These are phyloP conservation scores for Meteorus colon DNA, from an alignment of 2,888 invertebrate species.

Conservation along the genomic window DNA sequence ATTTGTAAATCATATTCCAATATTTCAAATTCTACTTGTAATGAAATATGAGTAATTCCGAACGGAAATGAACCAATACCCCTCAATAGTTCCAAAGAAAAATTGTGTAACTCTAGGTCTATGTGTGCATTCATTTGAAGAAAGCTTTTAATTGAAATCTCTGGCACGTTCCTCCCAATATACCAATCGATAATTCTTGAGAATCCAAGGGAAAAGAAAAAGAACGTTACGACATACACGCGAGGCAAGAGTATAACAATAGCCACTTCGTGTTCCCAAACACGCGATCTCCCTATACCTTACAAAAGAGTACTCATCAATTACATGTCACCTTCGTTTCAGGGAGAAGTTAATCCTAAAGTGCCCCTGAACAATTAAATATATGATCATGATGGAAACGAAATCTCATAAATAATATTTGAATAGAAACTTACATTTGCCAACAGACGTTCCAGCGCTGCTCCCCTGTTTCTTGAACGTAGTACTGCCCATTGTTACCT, in stretches of 20 bases:
- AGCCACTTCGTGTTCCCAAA: not conserved
- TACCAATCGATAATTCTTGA: not conserved
- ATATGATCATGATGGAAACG: not conserved
- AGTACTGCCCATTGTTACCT: constrained; percentile 71
- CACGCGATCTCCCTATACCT: not conserved
- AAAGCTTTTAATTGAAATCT: not conserved
- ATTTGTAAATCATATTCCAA: not conserved
- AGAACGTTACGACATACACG: not conserved
- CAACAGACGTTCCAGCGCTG: constrained; percentile 66
- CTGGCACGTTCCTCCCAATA: not conserved
- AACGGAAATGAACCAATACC: not conserved
- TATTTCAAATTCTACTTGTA: not conserved
- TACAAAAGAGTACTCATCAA: constrained; percentile 34
- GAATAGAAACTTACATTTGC: constrained; percentile 64
- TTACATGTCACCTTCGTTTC: constrained; percentile 25
- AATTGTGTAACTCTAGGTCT: not conserved
- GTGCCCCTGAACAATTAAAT: not conserved
- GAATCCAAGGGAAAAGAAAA: not conserved
- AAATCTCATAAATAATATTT: not conserved
- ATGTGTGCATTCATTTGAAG: not conserved
- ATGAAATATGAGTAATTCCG: not conserved
- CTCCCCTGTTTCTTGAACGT: constrained; percentile 68
- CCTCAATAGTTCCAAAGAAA: not conserved
- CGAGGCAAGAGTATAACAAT: constrained; percentile 1
- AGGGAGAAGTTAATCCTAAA: not conserved